Percentiles rank a stretch among this genome's conserved stretches.
Conservation (phyloP, 64 coral and sea anemone species). For the Porites australiensis region DNA sequence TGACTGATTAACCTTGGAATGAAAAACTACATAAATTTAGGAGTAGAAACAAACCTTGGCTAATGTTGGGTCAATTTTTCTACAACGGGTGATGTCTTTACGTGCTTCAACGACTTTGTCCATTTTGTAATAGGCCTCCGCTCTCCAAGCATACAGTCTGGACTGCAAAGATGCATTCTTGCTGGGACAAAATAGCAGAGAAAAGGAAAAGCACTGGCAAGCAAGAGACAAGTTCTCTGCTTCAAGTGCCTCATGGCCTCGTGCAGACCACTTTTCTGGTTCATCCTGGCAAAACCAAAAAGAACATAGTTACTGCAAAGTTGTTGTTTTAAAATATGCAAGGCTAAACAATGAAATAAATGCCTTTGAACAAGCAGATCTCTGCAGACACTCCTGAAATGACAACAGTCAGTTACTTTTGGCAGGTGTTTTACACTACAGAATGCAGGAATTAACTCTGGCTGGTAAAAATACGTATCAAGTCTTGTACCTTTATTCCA, state of each 20-base stretch:
- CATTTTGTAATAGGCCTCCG: slow-evolving; percentile 36
- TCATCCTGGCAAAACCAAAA: background rate
- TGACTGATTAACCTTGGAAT: too few species aligned
- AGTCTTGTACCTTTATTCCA: background rate
- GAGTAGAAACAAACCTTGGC: slow-evolving; percentile 4
- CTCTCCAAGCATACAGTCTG: slow-evolving; percentile 14
- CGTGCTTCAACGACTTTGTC: background rate
- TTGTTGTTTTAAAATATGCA: too few species aligned
- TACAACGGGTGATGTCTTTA: slow-evolving; percentile 7
- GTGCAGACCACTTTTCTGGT: slow-evolving; percentile 21
- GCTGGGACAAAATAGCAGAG: background rate
- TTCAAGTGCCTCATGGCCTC: slow-evolving; percentile 32
- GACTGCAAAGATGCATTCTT: background rate
- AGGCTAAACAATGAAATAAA: too few species aligned
- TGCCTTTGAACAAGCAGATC: too few species aligned
- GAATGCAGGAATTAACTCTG: too few species aligned
- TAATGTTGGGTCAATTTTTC: slow-evolving; percentile 4
- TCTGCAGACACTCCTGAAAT: too few species aligned
- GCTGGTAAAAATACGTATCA: too few species aligned
- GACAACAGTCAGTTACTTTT: too few species aligned
- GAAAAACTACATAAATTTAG: background rate
- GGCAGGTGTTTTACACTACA: too few species aligned
- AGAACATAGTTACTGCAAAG: background rate
- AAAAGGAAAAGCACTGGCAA: slow-evolving; percentile 23
- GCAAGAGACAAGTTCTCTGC: slow-evolving; percentile 6